Evolutionary conservation across 1,140 invertebrate species (phyloP).

Genomic region (Lasaia peninsularis): DNA sequence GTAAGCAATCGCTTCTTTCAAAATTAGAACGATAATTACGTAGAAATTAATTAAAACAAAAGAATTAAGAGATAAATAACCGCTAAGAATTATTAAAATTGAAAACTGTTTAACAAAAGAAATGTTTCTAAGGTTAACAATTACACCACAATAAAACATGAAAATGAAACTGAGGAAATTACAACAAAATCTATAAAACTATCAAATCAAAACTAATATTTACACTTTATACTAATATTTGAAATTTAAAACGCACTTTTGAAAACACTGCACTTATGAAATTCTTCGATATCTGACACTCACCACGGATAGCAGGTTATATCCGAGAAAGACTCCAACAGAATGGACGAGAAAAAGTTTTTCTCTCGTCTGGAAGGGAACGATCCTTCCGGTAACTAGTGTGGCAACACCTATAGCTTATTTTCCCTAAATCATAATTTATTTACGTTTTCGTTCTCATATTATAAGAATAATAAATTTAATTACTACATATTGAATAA

Average conservation of each 20-base stretch:
- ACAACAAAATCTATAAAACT: neutral
- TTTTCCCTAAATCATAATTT: constrained; percentile 24
- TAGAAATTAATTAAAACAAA: constrained; percentile 26
- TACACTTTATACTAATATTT: neutral
- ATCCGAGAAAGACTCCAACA: constrained; percentile 76
- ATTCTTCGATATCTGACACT: constrained; percentile 56
- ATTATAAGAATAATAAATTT: no score
- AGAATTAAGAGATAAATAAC: neutral
- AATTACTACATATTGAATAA: no score
- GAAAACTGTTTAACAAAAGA: constrained; percentile 7
- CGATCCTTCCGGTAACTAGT: constrained; percentile 50
- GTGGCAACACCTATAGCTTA: constrained; percentile 32
- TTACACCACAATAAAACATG: constrained; percentile 33
- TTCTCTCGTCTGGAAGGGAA: constrained; percentile 59
- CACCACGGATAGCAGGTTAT: constrained; percentile 73
- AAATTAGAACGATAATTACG: constrained; percentile 28
- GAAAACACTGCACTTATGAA: constrained; percentile 59
- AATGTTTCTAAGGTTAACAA: constrained; percentile 3
- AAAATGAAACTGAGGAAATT: neutral
- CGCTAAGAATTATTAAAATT: neutral
- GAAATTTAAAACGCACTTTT: constrained; percentile 38
- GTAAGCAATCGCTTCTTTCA: constrained; percentile 58
- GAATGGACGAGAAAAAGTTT: constrained; percentile 76
- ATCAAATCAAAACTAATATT: constrained; percentile 12
- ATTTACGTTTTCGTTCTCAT: no score